These are phyloP conservation scores for Subanguina moxae DNA, from an alignment of 1,140 invertebrate genomes.

Conservation along the genomic window DNA sequence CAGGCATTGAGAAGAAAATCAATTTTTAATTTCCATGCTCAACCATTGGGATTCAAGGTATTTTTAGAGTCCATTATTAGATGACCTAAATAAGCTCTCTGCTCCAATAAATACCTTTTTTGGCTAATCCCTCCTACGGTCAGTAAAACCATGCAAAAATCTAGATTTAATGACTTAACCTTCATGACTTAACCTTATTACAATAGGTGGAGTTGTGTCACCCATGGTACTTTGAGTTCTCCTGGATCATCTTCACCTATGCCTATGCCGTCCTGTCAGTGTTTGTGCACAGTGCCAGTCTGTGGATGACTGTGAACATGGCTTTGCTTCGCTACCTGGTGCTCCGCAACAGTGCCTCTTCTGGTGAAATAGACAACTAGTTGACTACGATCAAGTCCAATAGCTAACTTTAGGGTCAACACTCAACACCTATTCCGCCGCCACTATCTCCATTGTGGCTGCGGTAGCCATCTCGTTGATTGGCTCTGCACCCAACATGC, in stretches of 20 bases:
- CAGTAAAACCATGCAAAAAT: too few species aligned
- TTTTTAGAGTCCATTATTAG: too few species aligned
- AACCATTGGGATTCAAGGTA: too few species aligned
- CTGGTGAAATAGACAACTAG: too few species aligned
- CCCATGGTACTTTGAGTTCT: slow-evolving; percentile 52
- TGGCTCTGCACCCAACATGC: slow-evolving; percentile 51
- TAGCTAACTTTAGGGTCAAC: slow-evolving; percentile 31
- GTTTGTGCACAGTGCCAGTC: slow-evolving; percentile 48
- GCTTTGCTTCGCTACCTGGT: slow-evolving; percentile 47
- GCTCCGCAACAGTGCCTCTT: slow-evolving; percentile 18
- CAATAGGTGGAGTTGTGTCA: slow-evolving; percentile 53
- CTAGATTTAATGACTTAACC: too few species aligned
- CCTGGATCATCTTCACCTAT: slow-evolving; percentile 57
- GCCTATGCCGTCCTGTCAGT: slow-evolving; percentile 53
- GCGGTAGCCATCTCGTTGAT: slow-evolving; percentile 50
- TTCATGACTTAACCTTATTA: too few species aligned
- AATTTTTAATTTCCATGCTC: too few species aligned
- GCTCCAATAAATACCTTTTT: too few species aligned
- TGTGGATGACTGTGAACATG: slow-evolving; percentile 58
- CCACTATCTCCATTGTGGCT: slow-evolving; percentile 40
- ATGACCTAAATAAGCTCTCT: too few species aligned
- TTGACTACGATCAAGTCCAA: slow-evolving; percentile 15
- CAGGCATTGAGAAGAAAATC: too few species aligned
- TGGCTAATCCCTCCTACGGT: too few species aligned
- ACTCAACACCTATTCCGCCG: slow-evolving; percentile 46